Evolutionary conservation across 2,113 vertebrate genomes (phyloP).

Genomic region (Cololabis saira): DNA sequence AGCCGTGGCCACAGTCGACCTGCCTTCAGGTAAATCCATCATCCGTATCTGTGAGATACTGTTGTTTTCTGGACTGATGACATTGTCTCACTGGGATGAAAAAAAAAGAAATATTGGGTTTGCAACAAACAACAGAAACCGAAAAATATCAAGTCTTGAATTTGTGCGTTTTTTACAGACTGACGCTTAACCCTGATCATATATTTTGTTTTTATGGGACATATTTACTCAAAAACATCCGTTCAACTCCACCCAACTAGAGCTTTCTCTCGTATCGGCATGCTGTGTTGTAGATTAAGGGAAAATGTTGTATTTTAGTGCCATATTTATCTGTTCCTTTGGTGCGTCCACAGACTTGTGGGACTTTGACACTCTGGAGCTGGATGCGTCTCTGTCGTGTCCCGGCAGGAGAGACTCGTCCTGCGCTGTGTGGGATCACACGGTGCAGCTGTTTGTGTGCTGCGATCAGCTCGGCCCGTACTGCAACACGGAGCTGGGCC

Average conservation of each 20-base stretch:
- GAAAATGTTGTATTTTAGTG: background rate
- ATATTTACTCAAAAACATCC: too few species aligned
- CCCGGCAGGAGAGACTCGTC: conserved; percentile 76
- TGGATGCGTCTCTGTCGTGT: conserved; percentile 81
- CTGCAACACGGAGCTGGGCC: conserved; percentile 81
- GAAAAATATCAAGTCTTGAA: too few species aligned
- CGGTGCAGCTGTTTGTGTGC: conserved; percentile 82
- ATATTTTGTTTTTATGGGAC: too few species aligned
- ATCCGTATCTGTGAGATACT: background rate
- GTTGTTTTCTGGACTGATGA: background rate
- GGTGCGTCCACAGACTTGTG: conserved; percentile 50
- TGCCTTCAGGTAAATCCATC: conserved; percentile 70
- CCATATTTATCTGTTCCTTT: background rate
- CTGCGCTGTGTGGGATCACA: conserved; percentile 84
- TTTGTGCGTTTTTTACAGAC: too few species aligned
- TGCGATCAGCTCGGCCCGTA: conserved; percentile 62
- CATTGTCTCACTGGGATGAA: too few species aligned
- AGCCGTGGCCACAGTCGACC: conserved; percentile 67
- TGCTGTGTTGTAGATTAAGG: too few species aligned
- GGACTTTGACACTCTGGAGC: conserved; percentile 69
- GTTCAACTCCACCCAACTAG: too few species aligned
- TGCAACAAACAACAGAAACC: too few species aligned
- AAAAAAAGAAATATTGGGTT: too few species aligned
- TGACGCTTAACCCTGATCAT: too few species aligned
- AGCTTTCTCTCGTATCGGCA: too few species aligned